These are phyloP conservation scores for Phylloscopus trochiloides DNA, from an alignment of 2,113 vertebrate genomes.

Conservation along the genomic window DNA sequence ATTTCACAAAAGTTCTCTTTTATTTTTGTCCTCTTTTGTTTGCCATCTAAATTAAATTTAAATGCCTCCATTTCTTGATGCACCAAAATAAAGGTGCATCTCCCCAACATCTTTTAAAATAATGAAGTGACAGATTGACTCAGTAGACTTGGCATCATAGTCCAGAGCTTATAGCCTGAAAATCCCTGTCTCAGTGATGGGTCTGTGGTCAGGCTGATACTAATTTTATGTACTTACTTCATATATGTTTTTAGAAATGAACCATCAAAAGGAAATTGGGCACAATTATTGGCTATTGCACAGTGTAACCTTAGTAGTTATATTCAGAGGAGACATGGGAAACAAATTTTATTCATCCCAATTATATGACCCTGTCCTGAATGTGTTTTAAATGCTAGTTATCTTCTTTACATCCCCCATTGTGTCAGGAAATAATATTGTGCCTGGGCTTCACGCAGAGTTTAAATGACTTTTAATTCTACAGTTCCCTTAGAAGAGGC, in stretches of 20 bases:
- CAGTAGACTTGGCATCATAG: neutral
- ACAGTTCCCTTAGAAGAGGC: neutral
- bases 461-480: constrained; percentile 52
- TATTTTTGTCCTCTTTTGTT: neutral
- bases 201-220: neutral
- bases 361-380: neutral
- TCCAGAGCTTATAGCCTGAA: neutral
- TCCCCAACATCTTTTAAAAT: neutral
- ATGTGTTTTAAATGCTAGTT: constrained; percentile 20
- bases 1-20: neutral
- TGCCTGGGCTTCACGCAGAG: neutral
- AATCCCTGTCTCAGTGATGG: neutral
- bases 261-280: neutral
- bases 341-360: neutral
- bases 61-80: neutral
- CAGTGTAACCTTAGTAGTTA: neutral
- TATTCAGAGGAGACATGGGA: neutral
- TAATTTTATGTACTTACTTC: neutral
- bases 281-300: neutral
- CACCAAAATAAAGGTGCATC: neutral
- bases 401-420: neutral
- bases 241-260: neutral
- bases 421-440: constrained; percentile 33
- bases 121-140: neutral
- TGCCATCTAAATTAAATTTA: neutral